Evolutionary conservation across 2,797 vertebrate species (phyloP).

Genomic region (Gephyroberyx darwinii): DNA sequence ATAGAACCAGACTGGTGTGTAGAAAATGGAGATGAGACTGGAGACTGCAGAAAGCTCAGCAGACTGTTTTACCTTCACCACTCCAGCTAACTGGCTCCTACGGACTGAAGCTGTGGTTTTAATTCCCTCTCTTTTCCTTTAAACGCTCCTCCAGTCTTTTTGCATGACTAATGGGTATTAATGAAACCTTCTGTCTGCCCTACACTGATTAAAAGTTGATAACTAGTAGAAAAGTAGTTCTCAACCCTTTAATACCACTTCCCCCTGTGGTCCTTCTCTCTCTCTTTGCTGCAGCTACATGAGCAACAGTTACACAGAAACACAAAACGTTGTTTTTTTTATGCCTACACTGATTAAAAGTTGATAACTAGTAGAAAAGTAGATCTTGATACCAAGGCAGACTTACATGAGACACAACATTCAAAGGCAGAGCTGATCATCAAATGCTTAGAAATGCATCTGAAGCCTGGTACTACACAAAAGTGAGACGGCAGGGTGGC

Average conservation of each 20-base stretch:
- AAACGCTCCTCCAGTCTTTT: not conserved
- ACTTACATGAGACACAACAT: too few species aligned
- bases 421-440: too few species aligned
- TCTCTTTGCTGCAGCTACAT: slow-evolving; percentile 27
- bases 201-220: too few species aligned
- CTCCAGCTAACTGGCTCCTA: not conserved
- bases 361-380: not conserved
- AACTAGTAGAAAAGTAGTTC: not conserved
- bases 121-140: not conserved
- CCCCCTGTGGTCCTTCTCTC: slow-evolving; percentile 54
- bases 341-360: too few species aligned
- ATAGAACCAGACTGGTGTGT: slow-evolving; percentile 13
- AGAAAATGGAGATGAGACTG: slow-evolving; percentile 18
- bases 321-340: slow-evolving; percentile 5
- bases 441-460: too few species aligned
- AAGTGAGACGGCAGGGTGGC: too few species aligned
- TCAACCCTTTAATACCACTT: slow-evolving; percentile 25
- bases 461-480: too few species aligned
- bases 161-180: too few species aligned
- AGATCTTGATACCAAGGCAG: not conserved
- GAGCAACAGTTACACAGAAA: not conserved
- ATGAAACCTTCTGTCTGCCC: too few species aligned
- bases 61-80: not conserved
- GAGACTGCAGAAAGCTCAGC: not conserved
- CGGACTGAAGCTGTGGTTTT: not conserved